A percentile compares a stretch with the other conserved stretches of the same genome.
These are phyloP conservation scores for Cyprinodon brontotheroides DNA, from an alignment of 2,113 vertebrate species.

Conservation along the genomic window DNA sequence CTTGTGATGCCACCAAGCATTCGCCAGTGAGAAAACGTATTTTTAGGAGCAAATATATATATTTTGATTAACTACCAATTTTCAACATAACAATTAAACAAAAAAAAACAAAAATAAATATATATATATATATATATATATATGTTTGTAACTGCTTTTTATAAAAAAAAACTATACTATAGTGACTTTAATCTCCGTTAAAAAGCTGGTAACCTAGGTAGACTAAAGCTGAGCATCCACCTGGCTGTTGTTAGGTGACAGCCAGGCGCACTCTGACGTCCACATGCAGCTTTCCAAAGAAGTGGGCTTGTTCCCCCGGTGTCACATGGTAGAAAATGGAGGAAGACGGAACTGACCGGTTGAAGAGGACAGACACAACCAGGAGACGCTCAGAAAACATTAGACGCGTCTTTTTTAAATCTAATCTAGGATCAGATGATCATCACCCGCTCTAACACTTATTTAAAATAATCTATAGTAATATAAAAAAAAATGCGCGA, in stretches of 20 bases:
- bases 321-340: constrained; percentile 85
- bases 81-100: neutral
- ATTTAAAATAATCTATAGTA: neutral
- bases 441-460: constrained; percentile 44
- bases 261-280: constrained; percentile 1
- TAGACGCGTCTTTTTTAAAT: constrained; percentile 65
- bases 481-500: constrained; percentile 31
- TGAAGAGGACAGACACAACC: constrained; percentile 76
- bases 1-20: neutral
- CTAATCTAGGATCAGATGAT: constrained; percentile 53
- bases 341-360: constrained; percentile 84
- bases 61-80: neutral
- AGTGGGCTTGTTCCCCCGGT: constrained; percentile 57
- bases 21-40: neutral
- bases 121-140: too few relatives aligned
- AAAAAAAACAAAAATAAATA: neutral
- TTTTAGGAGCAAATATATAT: neutral
- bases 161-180: too few relatives aligned
- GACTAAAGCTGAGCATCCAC: constrained; percentile 15
- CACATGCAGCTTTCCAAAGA: constrained; percentile 22
- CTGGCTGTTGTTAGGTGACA: constrained; percentile 26
- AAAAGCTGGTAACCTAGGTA: neutral
- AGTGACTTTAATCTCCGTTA: neutral
- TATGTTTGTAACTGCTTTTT: too few relatives aligned
- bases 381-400: constrained; percentile 44